Conservation (phyloP, 2,797 vertebrate species). For the Sternotherus odoratus region DNA sequence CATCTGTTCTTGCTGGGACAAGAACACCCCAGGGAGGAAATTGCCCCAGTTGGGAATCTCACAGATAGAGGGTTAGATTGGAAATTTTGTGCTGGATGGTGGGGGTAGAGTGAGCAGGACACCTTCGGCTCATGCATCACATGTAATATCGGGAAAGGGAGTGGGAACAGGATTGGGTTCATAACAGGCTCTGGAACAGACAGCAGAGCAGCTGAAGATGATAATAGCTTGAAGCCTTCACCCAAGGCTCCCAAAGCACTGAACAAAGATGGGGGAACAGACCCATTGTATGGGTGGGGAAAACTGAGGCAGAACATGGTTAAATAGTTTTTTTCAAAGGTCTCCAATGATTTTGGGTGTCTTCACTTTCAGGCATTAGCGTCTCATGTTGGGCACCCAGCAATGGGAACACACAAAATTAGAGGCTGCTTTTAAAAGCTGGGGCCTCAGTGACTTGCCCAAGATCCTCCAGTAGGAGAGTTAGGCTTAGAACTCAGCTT, state of each 20-base stretch:
- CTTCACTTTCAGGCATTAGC: neutral
- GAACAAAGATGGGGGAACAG: neutral
- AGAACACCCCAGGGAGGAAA: neutral
- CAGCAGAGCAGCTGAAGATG: neutral
- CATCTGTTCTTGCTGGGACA: neutral
- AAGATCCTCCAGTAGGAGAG: neutral
- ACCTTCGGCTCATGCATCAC: neutral
- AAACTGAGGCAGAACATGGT: neutral
- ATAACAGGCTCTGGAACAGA: neutral
- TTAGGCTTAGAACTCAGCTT: neutral
- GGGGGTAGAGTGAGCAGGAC: neutral
- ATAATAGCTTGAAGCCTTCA: neutral
- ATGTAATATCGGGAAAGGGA: neutral
- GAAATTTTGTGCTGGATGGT: neutral
- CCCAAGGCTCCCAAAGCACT: neutral
- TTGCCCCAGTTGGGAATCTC: neutral
- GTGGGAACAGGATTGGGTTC: neutral
- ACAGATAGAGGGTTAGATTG: neutral
- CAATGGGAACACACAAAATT: slow-evolving; percentile 42
- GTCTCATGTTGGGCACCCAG: neutral
- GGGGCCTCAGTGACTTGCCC: neutral
- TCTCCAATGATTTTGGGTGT: neutral
- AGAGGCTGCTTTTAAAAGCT: slow-evolving; percentile 36
- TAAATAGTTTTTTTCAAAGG: neutral
- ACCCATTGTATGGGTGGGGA: neutral